Evolutionary conservation across 2,888 invertebrate genomes (phyloP).

Genomic region (Eudasyphora cyanicolor): DNA sequence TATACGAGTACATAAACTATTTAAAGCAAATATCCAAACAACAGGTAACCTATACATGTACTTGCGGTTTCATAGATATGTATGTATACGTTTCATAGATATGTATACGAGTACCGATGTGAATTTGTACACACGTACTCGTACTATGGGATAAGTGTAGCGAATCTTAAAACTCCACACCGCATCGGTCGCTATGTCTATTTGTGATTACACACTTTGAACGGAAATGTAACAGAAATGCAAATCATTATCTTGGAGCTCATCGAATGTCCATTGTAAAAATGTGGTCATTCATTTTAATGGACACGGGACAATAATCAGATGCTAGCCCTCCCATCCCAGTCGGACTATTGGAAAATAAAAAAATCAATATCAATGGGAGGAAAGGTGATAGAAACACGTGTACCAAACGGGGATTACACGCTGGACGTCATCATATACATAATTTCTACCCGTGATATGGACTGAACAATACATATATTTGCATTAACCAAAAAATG

Average conservation of each 20-base stretch:
- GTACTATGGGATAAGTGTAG: not conserved
- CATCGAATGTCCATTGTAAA: not conserved
- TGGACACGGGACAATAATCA: slow-evolving; percentile 57
- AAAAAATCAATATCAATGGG: not conserved
- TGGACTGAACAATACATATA: too few relatives aligned
- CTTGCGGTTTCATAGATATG: too few relatives aligned
- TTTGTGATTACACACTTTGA: not conserved
- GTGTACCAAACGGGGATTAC: too few relatives aligned
- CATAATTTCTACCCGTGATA: too few relatives aligned
- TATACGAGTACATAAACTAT: too few relatives aligned
- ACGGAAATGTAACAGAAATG: slow-evolving; percentile 9
- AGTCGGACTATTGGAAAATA: not conserved
- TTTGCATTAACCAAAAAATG: too few relatives aligned
- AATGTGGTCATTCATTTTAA: slow-evolving; percentile 64
- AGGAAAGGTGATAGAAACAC: not conserved
- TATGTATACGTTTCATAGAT: too few relatives aligned
- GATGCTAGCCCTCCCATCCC: not conserved
- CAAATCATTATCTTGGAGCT: slow-evolving; percentile 20
- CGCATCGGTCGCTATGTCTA: not conserved
- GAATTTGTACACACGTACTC: not conserved
- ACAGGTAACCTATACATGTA: too few relatives aligned
- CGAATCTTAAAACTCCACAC: not conserved
- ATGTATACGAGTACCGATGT: too few relatives aligned
- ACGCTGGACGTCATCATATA: too few relatives aligned
- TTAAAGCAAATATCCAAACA: too few relatives aligned